A percentile compares a stretch with the other conserved stretches of the same genome.
These are phyloP conservation scores for Unio delphinus DNA, from an alignment of 2,888 invertebrate species.

Conservation along the genomic window DNA sequence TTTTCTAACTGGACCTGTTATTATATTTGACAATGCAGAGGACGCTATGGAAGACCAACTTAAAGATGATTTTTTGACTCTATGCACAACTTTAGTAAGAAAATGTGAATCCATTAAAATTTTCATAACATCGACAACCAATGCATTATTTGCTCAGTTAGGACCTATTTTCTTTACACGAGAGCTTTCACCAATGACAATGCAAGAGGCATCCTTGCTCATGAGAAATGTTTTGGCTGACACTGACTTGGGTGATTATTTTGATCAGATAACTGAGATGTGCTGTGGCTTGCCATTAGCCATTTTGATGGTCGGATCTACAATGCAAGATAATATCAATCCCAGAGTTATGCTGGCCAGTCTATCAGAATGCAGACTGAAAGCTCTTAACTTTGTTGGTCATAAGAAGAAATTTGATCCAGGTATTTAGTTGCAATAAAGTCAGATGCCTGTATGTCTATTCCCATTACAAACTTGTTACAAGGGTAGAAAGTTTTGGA, in stretches of 20 bases:
- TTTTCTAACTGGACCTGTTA: neutral
- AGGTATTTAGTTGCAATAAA: too few relatives aligned
- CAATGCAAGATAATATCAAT: constrained; percentile 5
- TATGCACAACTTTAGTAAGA: constrained; percentile 1
- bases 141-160: too few relatives aligned
- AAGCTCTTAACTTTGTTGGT: constrained; percentile 7
- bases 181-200: neutral
- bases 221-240: neutral
- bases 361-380: constrained; percentile 8
- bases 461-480: too few relatives aligned
- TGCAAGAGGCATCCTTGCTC: too few relatives aligned
- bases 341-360: constrained; percentile 8
- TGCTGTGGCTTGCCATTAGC: constrained; percentile 10
- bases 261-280: constrained; percentile 6
- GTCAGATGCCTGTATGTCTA: too few relatives aligned
- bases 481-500: too few relatives aligned
- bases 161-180: too few relatives aligned
- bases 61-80: constrained; percentile 4
- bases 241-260: constrained; percentile 3
- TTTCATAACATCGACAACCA: neutral
- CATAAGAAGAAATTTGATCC: too few relatives aligned
- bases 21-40: constrained; percentile 15
- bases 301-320: constrained; percentile 9
- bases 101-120: constrained; percentile 3
- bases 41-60: constrained; percentile 5